These are phyloP conservation scores for Subacronicta megacephala DNA, from an alignment of 2,888 invertebrate genomes.

Conservation along the genomic window DNA sequence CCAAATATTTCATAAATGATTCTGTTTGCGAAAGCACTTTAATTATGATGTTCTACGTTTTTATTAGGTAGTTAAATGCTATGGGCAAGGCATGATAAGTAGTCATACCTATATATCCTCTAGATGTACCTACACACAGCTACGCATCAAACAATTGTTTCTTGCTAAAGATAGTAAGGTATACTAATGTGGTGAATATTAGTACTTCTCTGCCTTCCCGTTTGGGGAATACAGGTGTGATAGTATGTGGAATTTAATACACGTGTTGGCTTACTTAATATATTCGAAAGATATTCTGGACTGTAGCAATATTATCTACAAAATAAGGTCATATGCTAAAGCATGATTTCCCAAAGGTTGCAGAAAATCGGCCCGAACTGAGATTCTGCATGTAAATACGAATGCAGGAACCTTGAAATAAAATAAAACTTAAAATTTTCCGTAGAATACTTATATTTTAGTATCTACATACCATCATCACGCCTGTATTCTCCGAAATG, in stretches of 20 bases:
- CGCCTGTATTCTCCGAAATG: no score
- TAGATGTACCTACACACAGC: no score
- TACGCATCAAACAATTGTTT: no score
- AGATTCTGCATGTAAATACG: slow-evolving; percentile 20
- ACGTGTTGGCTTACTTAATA: neutral
- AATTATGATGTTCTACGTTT: slow-evolving; percentile 21
- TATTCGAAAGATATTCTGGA: neutral
- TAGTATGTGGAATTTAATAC: no score
- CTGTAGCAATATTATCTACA: slow-evolving; percentile 1
- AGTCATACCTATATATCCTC: no score
- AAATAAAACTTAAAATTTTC: neutral
- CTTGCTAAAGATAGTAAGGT: no score
- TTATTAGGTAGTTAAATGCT: neutral
- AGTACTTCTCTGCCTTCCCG: no score
- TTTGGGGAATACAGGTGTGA: no score
- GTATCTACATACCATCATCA: no score
- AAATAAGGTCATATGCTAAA: slow-evolving; percentile 19
- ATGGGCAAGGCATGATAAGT: no score
- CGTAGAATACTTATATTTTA: no score
- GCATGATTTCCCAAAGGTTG: slow-evolving; percentile 42
- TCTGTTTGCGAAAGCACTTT: slow-evolving; percentile 32
- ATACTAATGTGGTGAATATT: no score
- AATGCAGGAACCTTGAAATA: neutral
- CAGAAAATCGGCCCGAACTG: slow-evolving; percentile 31
- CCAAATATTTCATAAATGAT: slow-evolving; percentile 39